These are phyloP conservation scores for Noctua pronuba DNA, from an alignment of 2,888 invertebrate species.

Conservation along the genomic window DNA sequence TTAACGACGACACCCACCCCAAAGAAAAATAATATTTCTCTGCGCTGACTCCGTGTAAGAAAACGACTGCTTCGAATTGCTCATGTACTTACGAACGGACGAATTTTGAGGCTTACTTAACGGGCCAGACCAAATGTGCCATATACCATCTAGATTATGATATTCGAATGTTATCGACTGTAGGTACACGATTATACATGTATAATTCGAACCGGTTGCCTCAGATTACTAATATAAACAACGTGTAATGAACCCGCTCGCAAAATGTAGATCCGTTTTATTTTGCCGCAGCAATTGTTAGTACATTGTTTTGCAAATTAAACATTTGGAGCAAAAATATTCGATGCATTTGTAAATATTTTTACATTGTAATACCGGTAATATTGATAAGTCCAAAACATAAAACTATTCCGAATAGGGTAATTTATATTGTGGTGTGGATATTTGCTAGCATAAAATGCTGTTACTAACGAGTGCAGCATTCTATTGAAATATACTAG, in stretches of 20 bases:
- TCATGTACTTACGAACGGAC: slow-evolving; percentile 82
- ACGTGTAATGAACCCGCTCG: slow-evolving; percentile 2
- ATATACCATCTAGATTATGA: slow-evolving; percentile 74
- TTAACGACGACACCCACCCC: slow-evolving; percentile 87
- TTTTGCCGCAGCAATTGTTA: slow-evolving; percentile 21
- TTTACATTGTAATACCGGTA: background rate
- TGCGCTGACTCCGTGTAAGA: slow-evolving; percentile 82
- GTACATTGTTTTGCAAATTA: slow-evolving; percentile 21
- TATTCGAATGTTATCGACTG: slow-evolving; percentile 12
- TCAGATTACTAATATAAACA: slow-evolving; percentile 22
- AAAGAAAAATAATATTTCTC: slow-evolving; percentile 88
- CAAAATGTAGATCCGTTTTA: slow-evolving; percentile 16
- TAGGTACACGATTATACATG: background rate
- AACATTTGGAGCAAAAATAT: slow-evolving; percentile 18
- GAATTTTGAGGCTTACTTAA: slow-evolving; percentile 84
- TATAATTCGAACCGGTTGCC: slow-evolving; percentile 13
- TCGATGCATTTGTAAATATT: slow-evolving; percentile 17
- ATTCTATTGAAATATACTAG: background rate
- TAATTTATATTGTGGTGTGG: background rate
- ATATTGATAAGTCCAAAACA: background rate
- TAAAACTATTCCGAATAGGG: background rate
- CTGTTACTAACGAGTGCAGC: background rate
- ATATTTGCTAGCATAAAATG: background rate
- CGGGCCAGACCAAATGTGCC: slow-evolving; percentile 80
- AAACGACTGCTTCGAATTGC: slow-evolving; percentile 82